These are phyloP conservation scores for Scolanthus callimorphus DNA, from an alignment of 92 coral and sea anemone genomes.

Conservation along the genomic window DNA sequence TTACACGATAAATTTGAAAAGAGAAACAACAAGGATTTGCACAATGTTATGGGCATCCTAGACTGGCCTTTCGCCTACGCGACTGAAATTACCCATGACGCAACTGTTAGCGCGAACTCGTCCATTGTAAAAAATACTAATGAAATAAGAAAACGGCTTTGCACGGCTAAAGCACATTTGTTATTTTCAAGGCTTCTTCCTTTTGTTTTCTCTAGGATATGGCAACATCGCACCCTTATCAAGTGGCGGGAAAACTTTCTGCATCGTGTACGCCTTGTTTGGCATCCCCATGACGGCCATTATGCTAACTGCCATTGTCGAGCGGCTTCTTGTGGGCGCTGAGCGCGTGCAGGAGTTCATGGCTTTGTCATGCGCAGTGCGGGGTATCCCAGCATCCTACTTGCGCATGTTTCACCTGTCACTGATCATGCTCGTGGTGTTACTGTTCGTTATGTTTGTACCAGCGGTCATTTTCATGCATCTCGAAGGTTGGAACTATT, in stretches of 20 bases:
- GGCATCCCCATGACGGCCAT: conserved; percentile 99
- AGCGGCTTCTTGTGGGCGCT: conserved; percentile 68
- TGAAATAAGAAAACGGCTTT: no score
- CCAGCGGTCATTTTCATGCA: conserved; percentile 84
- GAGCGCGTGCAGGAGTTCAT: conserved; percentile 60
- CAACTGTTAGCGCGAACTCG: no score
- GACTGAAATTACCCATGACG: no score
- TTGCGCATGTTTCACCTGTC: conserved; percentile 84
- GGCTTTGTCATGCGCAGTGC: conserved; percentile 65
- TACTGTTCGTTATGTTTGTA: conserved; percentile 61
- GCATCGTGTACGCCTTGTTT: conserved; percentile 90
- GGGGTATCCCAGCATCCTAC: conserved; percentile 76
- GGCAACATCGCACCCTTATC: conserved; percentile 95
- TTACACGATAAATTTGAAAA: no score
- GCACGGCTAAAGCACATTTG: no score
- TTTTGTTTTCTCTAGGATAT: conserved; percentile 52
- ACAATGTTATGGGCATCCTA: no score
- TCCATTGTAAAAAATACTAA: no score
- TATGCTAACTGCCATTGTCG: conserved; percentile 97
- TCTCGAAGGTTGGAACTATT: conserved; percentile 90
- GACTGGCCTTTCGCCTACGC: no score
- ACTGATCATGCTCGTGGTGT: conserved; percentile 55
- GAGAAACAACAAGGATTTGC: no score
- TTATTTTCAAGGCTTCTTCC: neutral
- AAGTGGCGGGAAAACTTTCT: conserved; percentile 87